These are phyloP conservation scores for Rhinatrema bivittatum DNA, from an alignment of 2,797 vertebrate species.

Conservation along the genomic window DNA sequence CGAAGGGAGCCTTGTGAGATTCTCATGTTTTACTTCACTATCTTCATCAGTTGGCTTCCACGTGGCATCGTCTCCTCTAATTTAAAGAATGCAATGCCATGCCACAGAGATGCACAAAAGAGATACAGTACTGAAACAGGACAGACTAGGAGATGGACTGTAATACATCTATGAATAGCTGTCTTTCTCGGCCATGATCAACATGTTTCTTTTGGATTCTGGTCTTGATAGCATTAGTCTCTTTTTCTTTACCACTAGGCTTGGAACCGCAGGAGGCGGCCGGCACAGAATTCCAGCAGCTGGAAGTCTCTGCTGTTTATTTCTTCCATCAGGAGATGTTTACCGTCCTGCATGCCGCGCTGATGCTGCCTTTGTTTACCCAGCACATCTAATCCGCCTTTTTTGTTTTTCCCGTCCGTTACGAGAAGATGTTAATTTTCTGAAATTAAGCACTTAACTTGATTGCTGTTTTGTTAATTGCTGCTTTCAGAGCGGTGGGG, in stretches of 20 bases:
- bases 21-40: too few relatives aligned
- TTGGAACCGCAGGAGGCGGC: neutral
- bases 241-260: neutral
- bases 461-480: conserved; percentile 58
- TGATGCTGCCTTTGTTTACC: conserved; percentile 42
- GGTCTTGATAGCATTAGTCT: too few relatives aligned
- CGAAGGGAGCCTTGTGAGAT: too few relatives aligned
- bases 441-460: conserved; percentile 59
- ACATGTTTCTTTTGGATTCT: too few relatives aligned
- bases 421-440: conserved; percentile 43
- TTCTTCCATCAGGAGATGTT: conserved; percentile 3
- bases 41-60: too few relatives aligned
- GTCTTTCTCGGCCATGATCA: too few relatives aligned
- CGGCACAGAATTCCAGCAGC: neutral
- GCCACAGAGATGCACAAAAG: too few relatives aligned
- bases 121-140: conserved; percentile 9
- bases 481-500: conserved; percentile 36
- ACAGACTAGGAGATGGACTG: conserved; percentile 8
- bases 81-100: too few relatives aligned
- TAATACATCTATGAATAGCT: too few relatives aligned
- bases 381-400: conserved; percentile 29
- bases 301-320: neutral
- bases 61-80: too few relatives aligned
- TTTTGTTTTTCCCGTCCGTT: conserved; percentile 29
- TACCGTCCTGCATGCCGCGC: conserved; percentile 11